Evolutionary conservation across 2,113 vertebrate genomes (phyloP).

Genomic region (Perca flavescens): DNA sequence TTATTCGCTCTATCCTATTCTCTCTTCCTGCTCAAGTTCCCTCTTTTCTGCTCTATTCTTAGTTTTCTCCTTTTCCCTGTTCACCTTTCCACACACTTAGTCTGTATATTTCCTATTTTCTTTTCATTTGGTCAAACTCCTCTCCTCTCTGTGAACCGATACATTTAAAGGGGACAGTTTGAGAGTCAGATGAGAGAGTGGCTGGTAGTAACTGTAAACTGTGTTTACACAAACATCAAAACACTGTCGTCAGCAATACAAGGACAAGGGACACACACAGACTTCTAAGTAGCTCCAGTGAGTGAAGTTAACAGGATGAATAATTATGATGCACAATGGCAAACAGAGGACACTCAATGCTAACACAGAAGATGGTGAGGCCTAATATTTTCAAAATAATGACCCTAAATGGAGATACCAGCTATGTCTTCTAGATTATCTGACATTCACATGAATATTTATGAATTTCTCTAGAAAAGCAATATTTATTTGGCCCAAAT

Average conservation of each 20-base stretch:
- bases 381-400: conserved; percentile 53
- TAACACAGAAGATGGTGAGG: conserved; percentile 18
- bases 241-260: conserved; percentile 15
- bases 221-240: conserved; percentile 56
- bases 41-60: neutral
- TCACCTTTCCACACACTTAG: conserved; percentile 16
- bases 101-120: neutral
- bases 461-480: conserved; percentile 30
- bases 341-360: conserved; percentile 56
- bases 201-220: conserved; percentile 38
- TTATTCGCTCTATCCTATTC: neutral
- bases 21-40: conserved; percentile 2
- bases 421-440: conserved; percentile 24
- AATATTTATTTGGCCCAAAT: conserved; percentile 36
- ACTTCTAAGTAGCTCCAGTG: conserved; percentile 43
- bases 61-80: conserved; percentile 7
- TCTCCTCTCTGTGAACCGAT: neutral
- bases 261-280: conserved; percentile 40
- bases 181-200: conserved; percentile 31
- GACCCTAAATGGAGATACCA: conserved; percentile 46
- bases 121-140: neutral
- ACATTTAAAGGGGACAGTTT: conserved; percentile 14
- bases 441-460: conserved; percentile 57
- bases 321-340: conserved; percentile 57
- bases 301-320: conserved; percentile 52